Conservation (phyloP, 2,888 invertebrate genomes). For the Apamea crenata region DNA sequence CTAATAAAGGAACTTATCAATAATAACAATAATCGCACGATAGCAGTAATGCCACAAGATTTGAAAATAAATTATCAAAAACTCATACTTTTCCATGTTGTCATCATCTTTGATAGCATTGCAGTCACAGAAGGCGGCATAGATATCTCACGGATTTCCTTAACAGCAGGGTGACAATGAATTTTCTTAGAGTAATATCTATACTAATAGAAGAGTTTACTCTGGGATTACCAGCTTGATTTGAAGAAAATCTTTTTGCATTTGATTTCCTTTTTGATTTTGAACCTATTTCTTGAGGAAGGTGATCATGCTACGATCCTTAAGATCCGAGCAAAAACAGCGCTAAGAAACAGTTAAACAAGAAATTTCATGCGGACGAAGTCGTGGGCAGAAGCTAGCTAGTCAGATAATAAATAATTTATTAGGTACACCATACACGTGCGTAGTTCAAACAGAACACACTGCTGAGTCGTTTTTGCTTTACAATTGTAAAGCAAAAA, state of each 20-base stretch:
- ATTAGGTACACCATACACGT: neutral
- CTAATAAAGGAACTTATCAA: slow-evolving; percentile 17
- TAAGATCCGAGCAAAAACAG: neutral
- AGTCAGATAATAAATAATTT: slow-evolving; percentile 1
- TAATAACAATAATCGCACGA: slow-evolving; percentile 40
- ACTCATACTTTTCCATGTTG: slow-evolving; percentile 4
- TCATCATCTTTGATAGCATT: slow-evolving; percentile 24
- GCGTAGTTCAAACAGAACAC: slow-evolving; percentile 8
- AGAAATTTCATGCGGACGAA: neutral
- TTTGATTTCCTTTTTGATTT: neutral
- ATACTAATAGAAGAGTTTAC: neutral
- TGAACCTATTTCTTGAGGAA: neutral
- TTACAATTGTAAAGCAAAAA: too few relatives aligned
- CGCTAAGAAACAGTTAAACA: neutral
- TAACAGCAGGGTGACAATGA: neutral
- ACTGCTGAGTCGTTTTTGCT: slow-evolving; percentile 12
- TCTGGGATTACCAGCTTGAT: neutral
- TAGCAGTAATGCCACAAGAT: slow-evolving; percentile 26
- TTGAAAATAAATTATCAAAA: slow-evolving; percentile 24
- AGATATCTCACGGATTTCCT: neutral
- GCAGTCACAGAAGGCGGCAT: neutral
- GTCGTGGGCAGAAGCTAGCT: neutral
- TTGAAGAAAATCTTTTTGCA: neutral
- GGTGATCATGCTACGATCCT: neutral
- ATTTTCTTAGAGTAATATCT: neutral